Conservation (phyloP, 2,113 vertebrate genomes). For the Rhinopomastus cyanomelas region DNA sequence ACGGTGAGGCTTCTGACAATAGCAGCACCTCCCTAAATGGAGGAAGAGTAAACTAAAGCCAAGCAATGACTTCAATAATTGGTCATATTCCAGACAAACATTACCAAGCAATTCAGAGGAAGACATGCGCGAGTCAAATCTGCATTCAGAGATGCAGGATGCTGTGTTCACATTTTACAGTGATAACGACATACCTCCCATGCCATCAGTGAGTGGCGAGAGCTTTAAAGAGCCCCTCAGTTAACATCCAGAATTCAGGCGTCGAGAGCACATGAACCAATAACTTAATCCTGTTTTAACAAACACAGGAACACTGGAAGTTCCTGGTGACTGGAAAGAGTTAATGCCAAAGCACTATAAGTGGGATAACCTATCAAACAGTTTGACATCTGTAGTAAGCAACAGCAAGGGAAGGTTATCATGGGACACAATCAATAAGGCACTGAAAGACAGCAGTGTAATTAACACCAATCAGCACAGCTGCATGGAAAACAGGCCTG, state of each 20-base stretch:
- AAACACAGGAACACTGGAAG: neutral
- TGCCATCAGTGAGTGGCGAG: neutral
- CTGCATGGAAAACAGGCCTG: constrained; percentile 38
- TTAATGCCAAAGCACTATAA: neutral
- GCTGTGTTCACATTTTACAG: neutral
- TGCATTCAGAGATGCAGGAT: neutral
- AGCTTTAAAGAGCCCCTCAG: neutral
- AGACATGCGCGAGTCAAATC: neutral
- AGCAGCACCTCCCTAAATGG: neutral
- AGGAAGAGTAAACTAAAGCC: neutral
- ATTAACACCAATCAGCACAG: constrained; percentile 60
- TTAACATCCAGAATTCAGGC: neutral
- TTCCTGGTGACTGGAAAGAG: neutral
- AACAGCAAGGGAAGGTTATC: constrained; percentile 20
- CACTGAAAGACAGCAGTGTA: constrained; percentile 34
- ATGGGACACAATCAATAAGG: constrained; percentile 53
- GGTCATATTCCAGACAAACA: neutral
- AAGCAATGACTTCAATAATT: neutral
- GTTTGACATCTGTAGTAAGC: neutral
- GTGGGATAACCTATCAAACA: neutral
- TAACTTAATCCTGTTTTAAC: neutral
- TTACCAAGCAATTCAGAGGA: neutral
- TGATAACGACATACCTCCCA: neutral
- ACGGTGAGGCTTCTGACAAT: neutral
- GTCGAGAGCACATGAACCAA: neutral